phyloP scores from a whole-genome alignment of 2,888 invertebrate genomes.

The Acholoe squamosa region DNA sequence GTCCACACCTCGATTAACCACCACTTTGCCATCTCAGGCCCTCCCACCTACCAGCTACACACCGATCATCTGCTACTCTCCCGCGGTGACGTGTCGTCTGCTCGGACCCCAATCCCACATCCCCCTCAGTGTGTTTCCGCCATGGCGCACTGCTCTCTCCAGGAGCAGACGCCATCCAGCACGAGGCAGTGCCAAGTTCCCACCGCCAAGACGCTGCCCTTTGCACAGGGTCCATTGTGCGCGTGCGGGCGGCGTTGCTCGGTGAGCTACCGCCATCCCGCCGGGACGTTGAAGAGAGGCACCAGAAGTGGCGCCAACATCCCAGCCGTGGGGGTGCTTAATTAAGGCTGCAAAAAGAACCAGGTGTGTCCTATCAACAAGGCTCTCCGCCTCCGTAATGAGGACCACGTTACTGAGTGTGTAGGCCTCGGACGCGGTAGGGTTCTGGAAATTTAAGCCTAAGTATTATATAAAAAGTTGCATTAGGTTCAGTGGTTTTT shows the following conservation, averaged over 20 bases:
- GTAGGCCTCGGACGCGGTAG: neutral
- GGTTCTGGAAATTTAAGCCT: neutral
- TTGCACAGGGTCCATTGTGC: slow-evolving; percentile 39
- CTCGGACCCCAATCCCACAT: neutral
- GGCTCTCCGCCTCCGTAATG: neutral
- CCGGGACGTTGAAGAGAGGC: neutral
- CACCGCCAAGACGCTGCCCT: slow-evolving; percentile 40
- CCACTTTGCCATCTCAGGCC: neutral
- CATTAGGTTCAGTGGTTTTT: too few species aligned
- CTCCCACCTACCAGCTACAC: too few species aligned
- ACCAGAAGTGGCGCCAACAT: neutral
- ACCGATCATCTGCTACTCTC: too few species aligned
- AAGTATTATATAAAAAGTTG: too few species aligned
- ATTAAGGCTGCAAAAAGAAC: slow-evolving; percentile 40
- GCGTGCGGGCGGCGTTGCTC: slow-evolving; percentile 42
- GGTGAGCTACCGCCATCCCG: neutral
- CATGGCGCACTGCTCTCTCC: neutral
- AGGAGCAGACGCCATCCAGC: neutral
- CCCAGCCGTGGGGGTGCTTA: neutral
- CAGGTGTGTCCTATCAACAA: neutral
- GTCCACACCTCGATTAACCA: slow-evolving; percentile 8
- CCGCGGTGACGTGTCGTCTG: neutral
- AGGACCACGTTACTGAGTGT: neutral
- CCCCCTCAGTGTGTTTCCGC: neutral
- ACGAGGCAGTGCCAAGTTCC: neutral